phyloP scores from a whole-genome alignment of 2,888 invertebrate genomes.

The Trissolcus brochymenae region DNA sequence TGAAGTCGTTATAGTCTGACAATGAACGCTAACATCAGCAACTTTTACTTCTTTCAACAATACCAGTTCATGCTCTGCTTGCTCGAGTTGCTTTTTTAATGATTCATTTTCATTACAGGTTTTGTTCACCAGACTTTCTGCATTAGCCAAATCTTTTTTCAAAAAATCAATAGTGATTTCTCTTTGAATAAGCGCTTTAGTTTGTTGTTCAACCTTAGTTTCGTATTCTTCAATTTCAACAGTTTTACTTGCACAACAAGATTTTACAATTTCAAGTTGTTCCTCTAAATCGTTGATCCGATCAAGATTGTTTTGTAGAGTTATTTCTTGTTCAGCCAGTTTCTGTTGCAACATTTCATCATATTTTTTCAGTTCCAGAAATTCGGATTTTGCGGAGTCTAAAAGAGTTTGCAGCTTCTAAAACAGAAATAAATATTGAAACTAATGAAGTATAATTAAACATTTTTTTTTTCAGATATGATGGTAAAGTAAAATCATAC shows the following conservation, averaged over 20 bases:
- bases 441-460: not conserved
- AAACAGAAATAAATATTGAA: constrained; percentile 12
- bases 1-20: no score
- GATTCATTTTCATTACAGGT: constrained; percentile 1
- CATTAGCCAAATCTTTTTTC: not conserved
- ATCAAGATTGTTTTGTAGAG: constrained; percentile 63
- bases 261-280: constrained; percentile 63
- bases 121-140: constrained; percentile 8
- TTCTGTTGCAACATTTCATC: constrained; percentile 59
- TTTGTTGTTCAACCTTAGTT: constrained; percentile 28
- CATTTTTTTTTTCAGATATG: not conserved
- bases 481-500: not conserved
- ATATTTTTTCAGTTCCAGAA: constrained; percentile 63
- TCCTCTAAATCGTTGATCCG: constrained; percentile 66
- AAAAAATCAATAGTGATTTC: constrained; percentile 17
- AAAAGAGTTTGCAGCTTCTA: constrained; percentile 68
- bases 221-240: constrained; percentile 30
- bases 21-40: no score
- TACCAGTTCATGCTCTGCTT: not conserved
- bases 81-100: constrained; percentile 1
- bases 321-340: constrained; percentile 62
- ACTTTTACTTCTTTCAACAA: not conserved
- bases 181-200: constrained; percentile 19
- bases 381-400: constrained; percentile 73
- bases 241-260: constrained; percentile 65